Percentiles rank a stretch among this genome's conserved stretches.
Evolutionary conservation across 2,113 vertebrate species (phyloP).

Genomic region (Mionectes macconnelli): DNA sequence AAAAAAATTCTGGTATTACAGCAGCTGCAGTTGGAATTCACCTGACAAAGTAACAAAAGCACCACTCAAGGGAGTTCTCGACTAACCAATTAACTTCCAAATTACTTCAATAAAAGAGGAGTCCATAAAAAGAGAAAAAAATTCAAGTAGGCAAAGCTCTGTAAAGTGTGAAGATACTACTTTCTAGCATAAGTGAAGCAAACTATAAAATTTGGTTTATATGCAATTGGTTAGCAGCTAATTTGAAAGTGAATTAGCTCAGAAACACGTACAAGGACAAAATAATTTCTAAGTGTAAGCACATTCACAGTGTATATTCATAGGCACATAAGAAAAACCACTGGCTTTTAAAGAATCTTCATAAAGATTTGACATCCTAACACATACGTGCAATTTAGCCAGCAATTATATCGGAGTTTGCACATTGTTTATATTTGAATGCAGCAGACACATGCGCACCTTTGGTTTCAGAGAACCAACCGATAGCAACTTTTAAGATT

Average conservation of each 20-base stretch:
- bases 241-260: not conserved
- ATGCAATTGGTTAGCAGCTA: not conserved
- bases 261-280: not conserved
- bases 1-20: not conserved
- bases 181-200: not conserved
- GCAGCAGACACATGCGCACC: too few species aligned
- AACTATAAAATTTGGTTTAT: not conserved
- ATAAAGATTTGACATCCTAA: not conserved
- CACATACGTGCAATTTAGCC: rapidly evolving
- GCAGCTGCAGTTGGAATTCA: not conserved
- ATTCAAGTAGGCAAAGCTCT: not conserved
- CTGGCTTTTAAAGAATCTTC: not conserved
- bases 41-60: not conserved
- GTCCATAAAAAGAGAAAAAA: not conserved
- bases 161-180: not conserved
- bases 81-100: not conserved
- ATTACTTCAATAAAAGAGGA: not conserved
- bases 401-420: not conserved
- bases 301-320: rapidly evolving
- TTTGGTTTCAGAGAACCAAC: not conserved
- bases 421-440: not conserved
- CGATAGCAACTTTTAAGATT: not conserved
- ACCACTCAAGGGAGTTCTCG: not conserved
- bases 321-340: rapidly evolving
- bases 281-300: rapidly evolving